A percentile compares a stretch with the other conserved stretches of the same genome.
Evolutionary conservation across 1,140 invertebrate species (phyloP).

Genomic region (Drosophila prosaltans): DNA sequence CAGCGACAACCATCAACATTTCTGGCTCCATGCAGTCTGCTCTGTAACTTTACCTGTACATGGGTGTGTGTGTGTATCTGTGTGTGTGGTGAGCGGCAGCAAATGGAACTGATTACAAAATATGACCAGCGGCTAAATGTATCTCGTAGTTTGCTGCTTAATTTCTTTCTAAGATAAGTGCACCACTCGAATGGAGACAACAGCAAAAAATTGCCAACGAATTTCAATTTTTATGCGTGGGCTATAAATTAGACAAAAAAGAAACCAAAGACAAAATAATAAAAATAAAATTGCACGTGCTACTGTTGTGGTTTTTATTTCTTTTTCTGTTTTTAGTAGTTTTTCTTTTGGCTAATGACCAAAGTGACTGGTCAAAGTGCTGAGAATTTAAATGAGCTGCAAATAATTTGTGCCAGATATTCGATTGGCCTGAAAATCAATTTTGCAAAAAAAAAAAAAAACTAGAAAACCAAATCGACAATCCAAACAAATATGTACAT

Average conservation of each 20-base stretch:
- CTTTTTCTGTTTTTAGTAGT: neutral
- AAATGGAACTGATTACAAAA: constrained; percentile 81
- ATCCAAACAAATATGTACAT: too few species aligned
- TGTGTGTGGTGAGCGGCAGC: constrained; percentile 65
- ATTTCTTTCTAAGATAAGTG: constrained; percentile 75
- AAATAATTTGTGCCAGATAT: constrained; percentile 5
- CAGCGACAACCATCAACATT: constrained; percentile 31
- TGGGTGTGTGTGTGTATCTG: constrained; percentile 29
- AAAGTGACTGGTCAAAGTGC: constrained; percentile 14
- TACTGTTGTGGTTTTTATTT: constrained; percentile 25
- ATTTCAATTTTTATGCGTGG: constrained; percentile 65
- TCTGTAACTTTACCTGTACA: constrained; percentile 31
- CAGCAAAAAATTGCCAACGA: constrained; percentile 18
- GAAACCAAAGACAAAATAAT: neutral
- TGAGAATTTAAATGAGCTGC: constrained; percentile 7
- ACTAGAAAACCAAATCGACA: too few species aligned
- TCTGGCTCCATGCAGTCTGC: constrained; percentile 59
- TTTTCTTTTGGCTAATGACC: constrained; percentile 11
- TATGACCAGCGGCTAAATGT: constrained; percentile 80
- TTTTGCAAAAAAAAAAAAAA: neutral
- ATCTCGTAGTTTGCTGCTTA: constrained; percentile 77
- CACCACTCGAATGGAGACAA: neutral
- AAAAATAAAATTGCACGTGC: neutral
- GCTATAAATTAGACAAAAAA: constrained; percentile 59
- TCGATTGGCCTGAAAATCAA: neutral